Evolutionary conservation across 2,888 invertebrate genomes (phyloP).

Genomic region (Eupithecia vulgata): DNA sequence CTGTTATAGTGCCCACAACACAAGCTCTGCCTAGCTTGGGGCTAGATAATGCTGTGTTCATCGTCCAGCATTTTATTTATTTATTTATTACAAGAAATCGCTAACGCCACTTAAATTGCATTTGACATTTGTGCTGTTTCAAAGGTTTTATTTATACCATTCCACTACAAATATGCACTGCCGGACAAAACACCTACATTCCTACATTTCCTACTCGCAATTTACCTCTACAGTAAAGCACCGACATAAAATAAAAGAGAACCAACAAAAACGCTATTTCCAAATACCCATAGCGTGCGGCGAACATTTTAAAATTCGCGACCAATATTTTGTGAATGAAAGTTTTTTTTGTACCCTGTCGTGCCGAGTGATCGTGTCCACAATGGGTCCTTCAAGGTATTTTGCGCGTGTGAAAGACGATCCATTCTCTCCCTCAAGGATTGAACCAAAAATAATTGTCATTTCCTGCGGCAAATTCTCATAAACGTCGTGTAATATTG

Average conservation of each 20-base stretch:
- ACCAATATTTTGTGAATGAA: constrained; percentile 83
- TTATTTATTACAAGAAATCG: too few relatives aligned
- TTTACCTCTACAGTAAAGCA: constrained; percentile 5
- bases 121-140: neutral
- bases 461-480: constrained; percentile 79
- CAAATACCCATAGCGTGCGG: constrained; percentile 29
- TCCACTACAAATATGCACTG: neutral
- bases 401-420: constrained; percentile 81
- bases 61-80: too few relatives aligned
- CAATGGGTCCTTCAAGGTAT: constrained; percentile 78
- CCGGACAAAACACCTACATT: neutral
- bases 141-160: neutral
- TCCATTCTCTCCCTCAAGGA: constrained; percentile 73
- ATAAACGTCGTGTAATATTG: constrained; percentile 54
- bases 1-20: too few relatives aligned
- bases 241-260: constrained; percentile 9
- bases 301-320: constrained; percentile 58
- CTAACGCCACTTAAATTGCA: too few relatives aligned
- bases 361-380: constrained; percentile 57
- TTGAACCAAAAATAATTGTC: constrained; percentile 82
- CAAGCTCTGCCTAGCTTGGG: too few relatives aligned
- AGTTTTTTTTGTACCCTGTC: constrained; percentile 65
- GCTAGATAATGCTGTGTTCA: too few relatives aligned
- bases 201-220: neutral
- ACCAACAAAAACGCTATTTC: constrained; percentile 22